These are phyloP conservation scores for Sebastes hubbsi DNA, from an alignment of 2,797 vertebrate species.

Conservation along the genomic window DNA sequence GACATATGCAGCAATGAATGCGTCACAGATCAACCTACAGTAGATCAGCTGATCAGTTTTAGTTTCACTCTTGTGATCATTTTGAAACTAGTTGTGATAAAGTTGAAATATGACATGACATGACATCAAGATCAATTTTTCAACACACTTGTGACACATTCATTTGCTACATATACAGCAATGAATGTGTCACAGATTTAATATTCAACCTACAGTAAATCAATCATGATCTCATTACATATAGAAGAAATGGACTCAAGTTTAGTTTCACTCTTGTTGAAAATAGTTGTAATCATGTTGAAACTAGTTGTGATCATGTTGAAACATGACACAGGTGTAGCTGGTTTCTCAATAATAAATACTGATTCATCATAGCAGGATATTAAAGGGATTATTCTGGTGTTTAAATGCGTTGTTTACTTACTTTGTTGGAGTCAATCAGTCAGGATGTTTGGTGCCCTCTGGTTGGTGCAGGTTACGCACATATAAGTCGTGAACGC, in stretches of 20 bases:
- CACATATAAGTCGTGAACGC: slow-evolving; percentile 23
- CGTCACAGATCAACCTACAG: no score
- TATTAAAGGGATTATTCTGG: not conserved
- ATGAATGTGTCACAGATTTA: not conserved
- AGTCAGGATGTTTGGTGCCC: not conserved
- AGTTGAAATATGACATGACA: no score
- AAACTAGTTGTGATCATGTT: not conserved
- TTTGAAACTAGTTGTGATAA: not conserved
- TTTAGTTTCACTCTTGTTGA: not conserved
- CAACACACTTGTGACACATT: no score
- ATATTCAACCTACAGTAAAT: not conserved
- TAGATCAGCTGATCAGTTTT: slow-evolving; percentile 4
- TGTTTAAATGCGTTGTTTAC: not conserved
- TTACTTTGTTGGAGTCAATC: not conserved
- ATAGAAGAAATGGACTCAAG: no score
- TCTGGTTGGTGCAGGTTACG: not conserved
- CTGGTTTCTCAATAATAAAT: not conserved
- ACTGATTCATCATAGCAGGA: not conserved
- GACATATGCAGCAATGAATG: no score
- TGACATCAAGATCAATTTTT: no score
- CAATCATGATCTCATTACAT: no score
- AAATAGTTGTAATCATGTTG: not conserved
- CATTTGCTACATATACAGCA: no score
- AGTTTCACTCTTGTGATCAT: not conserved
- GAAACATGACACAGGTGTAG: not conserved